These are phyloP conservation scores for Karalla daura DNA, from an alignment of 2,797 vertebrate species.

Conservation along the genomic window DNA sequence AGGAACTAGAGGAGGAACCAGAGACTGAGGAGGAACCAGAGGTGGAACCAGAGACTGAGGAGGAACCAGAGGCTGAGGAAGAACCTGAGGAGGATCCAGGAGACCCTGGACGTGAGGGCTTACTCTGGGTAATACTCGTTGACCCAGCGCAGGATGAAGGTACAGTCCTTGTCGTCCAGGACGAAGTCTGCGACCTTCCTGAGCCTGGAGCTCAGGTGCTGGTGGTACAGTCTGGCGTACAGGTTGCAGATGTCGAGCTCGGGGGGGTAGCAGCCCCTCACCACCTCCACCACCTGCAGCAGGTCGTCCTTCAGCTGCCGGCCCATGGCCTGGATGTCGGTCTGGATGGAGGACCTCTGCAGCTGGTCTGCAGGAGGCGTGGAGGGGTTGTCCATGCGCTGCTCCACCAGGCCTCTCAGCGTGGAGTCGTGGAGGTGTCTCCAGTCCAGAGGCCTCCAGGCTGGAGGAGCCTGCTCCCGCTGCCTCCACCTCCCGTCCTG, in stretches of 20 bases:
- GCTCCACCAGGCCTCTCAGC: constrained; percentile 72
- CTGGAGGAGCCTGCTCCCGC: not conserved
- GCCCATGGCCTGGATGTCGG: constrained; percentile 80
- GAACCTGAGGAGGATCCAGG: too few species aligned
- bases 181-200: constrained; percentile 77
- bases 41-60: too few species aligned
- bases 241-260: constrained; percentile 84
- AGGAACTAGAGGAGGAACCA: too few species aligned
- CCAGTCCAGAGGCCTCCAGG: constrained; percentile 82
- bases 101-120: constrained; percentile 76
- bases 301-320: constrained; percentile 87
- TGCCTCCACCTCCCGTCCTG: constrained; percentile 80
- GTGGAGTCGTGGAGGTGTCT: constrained; percentile 77
- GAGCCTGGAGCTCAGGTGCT: constrained; percentile 77
- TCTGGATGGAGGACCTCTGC: constrained; percentile 74
- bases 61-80: too few species aligned
- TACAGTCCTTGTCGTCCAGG: constrained; percentile 82
- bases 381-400: constrained; percentile 74
- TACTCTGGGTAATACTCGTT: constrained; percentile 89
- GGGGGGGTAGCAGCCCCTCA: constrained; percentile 86
- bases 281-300: constrained; percentile 76
- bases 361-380: not conserved
- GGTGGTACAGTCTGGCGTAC: constrained; percentile 88
- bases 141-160: constrained; percentile 87
- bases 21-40: too few species aligned